Conservation (phyloP, 2,888 invertebrate species). For the Schizaphis graminum region DNA sequence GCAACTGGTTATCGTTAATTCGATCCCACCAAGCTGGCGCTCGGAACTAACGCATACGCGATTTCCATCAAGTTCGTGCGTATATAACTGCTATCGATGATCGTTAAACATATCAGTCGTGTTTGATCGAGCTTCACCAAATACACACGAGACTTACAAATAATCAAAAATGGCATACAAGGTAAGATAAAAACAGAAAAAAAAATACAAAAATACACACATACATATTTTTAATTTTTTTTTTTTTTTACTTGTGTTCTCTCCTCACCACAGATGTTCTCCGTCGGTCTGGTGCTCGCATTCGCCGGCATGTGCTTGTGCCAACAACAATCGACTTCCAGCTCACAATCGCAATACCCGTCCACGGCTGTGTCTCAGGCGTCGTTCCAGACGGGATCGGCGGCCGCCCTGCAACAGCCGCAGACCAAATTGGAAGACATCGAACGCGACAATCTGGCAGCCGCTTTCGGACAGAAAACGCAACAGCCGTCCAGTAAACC, state of each 20-base stretch:
- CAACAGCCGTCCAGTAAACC: conserved; percentile 26
- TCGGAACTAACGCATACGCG: background rate
- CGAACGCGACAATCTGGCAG: conserved; percentile 40
- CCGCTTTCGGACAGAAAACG: conserved; percentile 36
- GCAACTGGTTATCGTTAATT: conserved; percentile 29
- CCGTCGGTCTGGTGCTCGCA: conserved; percentile 26
- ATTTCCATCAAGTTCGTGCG: conserved; percentile 5
- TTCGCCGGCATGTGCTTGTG: conserved; percentile 51
- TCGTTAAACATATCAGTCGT: conserved; percentile 55
- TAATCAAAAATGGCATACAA: conserved; percentile 43
- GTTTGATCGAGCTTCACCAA: conserved; percentile 30
- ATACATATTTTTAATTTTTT: background rate
- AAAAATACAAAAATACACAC: background rate
- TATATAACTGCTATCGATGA: conserved; percentile 58
- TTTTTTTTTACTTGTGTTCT: background rate
- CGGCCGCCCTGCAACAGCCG: conserved; percentile 9
- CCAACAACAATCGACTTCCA: background rate
- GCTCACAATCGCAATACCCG: conserved; percentile 29
- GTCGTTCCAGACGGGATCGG: conserved; percentile 30
- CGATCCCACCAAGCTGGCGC: background rate
- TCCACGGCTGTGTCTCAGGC: background rate
- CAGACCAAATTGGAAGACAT: conserved; percentile 58
- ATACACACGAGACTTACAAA: background rate
- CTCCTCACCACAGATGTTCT: background rate
- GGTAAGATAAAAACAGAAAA: conserved; percentile 5